These are phyloP conservation scores for Macrocentrus cingulum DNA, from an alignment of 1,140 invertebrate species.

Conservation along the genomic window DNA sequence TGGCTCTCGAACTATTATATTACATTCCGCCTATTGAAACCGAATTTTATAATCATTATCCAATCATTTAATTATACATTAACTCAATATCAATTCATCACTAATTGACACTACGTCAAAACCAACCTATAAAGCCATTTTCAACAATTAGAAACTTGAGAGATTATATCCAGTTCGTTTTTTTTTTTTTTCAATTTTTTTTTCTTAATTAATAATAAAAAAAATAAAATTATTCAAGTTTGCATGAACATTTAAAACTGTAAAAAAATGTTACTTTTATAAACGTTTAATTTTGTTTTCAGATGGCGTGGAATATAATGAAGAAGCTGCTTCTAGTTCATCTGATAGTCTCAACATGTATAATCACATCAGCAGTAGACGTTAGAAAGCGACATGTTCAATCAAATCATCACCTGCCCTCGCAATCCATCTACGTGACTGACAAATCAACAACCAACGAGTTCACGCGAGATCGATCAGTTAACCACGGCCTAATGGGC, in stretches of 20 bases:
- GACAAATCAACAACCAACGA: background rate
- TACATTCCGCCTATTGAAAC: constrained; percentile 39
- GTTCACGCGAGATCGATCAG: background rate
- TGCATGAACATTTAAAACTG: too few relatives aligned
- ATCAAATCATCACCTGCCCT: background rate
- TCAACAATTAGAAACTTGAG: too few relatives aligned
- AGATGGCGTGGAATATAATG: constrained; percentile 42
- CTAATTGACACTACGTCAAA: too few relatives aligned
- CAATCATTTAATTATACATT: background rate
- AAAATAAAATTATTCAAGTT: too few relatives aligned
- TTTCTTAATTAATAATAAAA: too few relatives aligned
- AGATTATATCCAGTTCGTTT: too few relatives aligned
- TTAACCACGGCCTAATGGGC: background rate
- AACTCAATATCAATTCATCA: too few relatives aligned
- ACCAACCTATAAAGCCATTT: too few relatives aligned
- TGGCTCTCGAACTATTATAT: constrained; percentile 43
- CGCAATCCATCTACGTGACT: background rate
- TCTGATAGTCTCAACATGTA: constrained; percentile 21
- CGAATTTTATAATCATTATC: background rate
- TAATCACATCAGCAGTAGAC: background rate
- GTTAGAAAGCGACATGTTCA: background rate
- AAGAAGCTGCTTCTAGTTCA: constrained; percentile 28
- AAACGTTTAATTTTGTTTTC: constrained; percentile 30
- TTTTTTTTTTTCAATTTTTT: too few relatives aligned
- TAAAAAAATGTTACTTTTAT: too few relatives aligned